A percentile compares a stretch with the other conserved stretches of the same genome.
Conservation (phyloP, 1,140 invertebrate genomes). For the Meloidogyne hapla region DNA sequence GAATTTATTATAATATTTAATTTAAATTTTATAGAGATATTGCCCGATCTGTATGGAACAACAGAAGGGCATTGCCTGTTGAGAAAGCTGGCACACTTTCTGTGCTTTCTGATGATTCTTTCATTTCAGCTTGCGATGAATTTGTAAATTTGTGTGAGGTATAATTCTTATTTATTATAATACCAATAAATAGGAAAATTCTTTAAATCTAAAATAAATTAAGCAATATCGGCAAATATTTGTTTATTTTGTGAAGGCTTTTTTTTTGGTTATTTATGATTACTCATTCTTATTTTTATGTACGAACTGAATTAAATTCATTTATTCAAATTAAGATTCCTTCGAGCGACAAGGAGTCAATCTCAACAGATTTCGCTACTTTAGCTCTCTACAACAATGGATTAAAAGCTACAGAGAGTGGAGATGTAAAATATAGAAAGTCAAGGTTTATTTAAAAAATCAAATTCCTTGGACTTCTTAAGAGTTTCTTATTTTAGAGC, state of each 20-base stretch:
- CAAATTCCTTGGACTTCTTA: neutral
- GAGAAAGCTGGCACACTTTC: conserved; percentile 45
- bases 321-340: neutral
- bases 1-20: neutral
- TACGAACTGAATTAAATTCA: neutral
- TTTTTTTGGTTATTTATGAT: no score
- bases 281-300: no score
- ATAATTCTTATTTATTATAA: neutral
- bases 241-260: neutral
- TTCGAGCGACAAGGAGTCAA: conserved; percentile 3
- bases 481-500: conserved; percentile 38
- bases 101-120: conserved; percentile 53
- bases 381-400: conserved; percentile 41
- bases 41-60: conserved; percentile 48
- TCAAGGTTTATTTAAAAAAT: conserved; percentile 26
- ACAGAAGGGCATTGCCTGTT: conserved; percentile 4
- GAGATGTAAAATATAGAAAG: conserved; percentile 47
- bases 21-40: conserved; percentile 40
- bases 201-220: no score
- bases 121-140: conserved; percentile 43
- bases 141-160: conserved; percentile 31
- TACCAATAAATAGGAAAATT: no score
- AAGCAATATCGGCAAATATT: neutral
- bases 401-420: conserved; percentile 23
- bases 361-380: neutral